Evolutionary conservation across 2,113 vertebrate species (phyloP), one percentile per base, ranked within the genome.

Genomic region (Cygnus buccinator): DNA sequence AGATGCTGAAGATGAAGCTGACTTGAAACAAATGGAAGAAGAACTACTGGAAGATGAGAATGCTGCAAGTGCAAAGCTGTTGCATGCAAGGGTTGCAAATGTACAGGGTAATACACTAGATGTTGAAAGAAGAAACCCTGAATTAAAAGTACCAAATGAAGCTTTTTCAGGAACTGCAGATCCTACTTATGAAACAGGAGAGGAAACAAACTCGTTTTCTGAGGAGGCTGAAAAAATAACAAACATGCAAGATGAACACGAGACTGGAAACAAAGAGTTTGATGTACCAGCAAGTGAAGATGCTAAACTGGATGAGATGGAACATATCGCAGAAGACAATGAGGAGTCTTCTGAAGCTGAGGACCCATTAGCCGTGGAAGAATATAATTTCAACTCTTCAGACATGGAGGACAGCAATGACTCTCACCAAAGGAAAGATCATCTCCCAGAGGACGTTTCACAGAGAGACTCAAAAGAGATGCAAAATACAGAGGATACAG

Each of bases 11-110:
- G 90, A 94, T 3, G 85, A 93, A 13, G 87, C 89, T 46, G 86
- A 92, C 7, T 39, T 93, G 63, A 62, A 92, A 79, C 75, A 88
- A 68, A 10, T 2, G n/a, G 87, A 95, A 6, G 97, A 98, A 62
- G 98, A 98, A 61, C 96, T 99, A 4, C 96, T 99, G 63, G 99
- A 99, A 95, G 99, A 99, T 97, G 99, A 99, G 97, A 99, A 99
- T 52, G 99, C 99, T 59, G 39, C 73, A 5, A 98, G 95, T 41
- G 98, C 98, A 71, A 94, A 91, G 63, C 82, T 84, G 48, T 96
- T 94, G 5, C 92, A 95, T 93, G 96, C 78, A 68, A 68, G 28
- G 33, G 29, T 37, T 79, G 80, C 54, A 18, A 74, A 67, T 31
- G 3, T 25, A 37, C 89, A 79, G 22, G 43, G 39, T 41, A 28